Evolutionary conservation across 2,797 vertebrate genomes (phyloP).

Genomic region (Lithobates sylvaticus): DNA sequence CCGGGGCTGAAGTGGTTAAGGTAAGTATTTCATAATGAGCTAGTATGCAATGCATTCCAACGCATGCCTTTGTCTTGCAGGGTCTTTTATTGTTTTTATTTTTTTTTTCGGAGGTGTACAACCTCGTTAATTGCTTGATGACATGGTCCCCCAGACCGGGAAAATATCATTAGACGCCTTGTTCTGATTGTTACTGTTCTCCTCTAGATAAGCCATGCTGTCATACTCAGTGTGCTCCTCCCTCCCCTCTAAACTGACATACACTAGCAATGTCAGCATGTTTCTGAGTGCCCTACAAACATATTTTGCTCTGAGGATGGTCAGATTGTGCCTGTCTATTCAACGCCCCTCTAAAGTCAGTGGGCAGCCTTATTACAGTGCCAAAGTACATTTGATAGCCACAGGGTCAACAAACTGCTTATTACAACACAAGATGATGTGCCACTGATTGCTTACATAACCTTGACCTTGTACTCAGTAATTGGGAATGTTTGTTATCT

Average conservation of each 20-base stretch:
- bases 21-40: too few species aligned
- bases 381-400: not conserved
- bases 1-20: too few species aligned
- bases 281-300: not conserved
- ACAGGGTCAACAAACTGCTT: conserved; percentile 24
- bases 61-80: too few species aligned
- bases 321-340: not conserved
- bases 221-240: not conserved
- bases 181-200: not conserved
- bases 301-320: not conserved
- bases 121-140: too few species aligned
- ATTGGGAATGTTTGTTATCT: conserved; percentile 26
- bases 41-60: too few species aligned
- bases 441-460: conserved; percentile 29
- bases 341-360: not conserved
- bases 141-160: too few species aligned
- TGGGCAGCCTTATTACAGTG: too few species aligned
- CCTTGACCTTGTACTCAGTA: conserved; percentile 21
- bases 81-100: too few species aligned
- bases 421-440: conserved; percentile 4
- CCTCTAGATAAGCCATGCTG: not conserved
- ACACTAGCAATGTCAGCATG: not conserved
- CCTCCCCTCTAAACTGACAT: not conserved
- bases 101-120: too few species aligned
- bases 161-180: too few species aligned